These are phyloP conservation scores for Lomographa bimaculata DNA, from an alignment of 2,888 invertebrate genomes.

Conservation along the genomic window DNA sequence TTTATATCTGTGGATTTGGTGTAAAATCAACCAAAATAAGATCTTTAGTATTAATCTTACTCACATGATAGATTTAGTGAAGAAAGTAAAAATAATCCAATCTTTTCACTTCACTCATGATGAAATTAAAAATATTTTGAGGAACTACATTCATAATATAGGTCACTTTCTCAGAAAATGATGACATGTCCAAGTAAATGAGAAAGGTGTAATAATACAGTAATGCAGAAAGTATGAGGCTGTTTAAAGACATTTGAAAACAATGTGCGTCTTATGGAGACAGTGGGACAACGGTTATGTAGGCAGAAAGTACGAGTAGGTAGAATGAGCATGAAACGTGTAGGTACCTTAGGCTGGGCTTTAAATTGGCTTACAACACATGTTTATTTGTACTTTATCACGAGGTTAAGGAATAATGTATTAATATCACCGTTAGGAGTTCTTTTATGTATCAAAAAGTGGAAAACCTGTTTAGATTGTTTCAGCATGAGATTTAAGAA, in stretches of 20 bases:
- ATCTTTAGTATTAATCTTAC: no score
- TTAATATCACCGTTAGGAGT: constrained; percentile 47
- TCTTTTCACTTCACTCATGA: no score
- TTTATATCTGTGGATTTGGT: no score
- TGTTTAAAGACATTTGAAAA: constrained; percentile 50
- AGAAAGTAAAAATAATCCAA: no score
- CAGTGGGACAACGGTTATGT: constrained; percentile 40
- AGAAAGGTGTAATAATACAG: constrained; percentile 11
- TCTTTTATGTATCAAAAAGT: constrained; percentile 32
- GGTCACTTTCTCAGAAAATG: no score
- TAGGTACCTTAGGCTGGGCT: no score
- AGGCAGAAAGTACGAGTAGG: constrained; percentile 39
- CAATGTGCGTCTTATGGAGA: constrained; percentile 56
- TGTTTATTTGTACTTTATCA: constrained; percentile 29
- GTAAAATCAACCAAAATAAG: no score
- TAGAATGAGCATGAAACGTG: constrained; percentile 22
- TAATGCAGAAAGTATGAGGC: constrained; percentile 5
- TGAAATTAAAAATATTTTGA: no score
- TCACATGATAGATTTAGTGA: no score
- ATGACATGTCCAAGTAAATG: no score
- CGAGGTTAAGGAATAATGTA: constrained; percentile 43
- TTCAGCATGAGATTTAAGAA: neutral
- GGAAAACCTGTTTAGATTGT: constrained; percentile 36
- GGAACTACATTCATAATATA: no score
- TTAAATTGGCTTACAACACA: no score